Percentiles rank a stretch among this genome's conserved stretches.
These are phyloP conservation scores for Arothron firmamentum DNA, from an alignment of 2,113 vertebrate species.

Conservation along the genomic window DNA sequence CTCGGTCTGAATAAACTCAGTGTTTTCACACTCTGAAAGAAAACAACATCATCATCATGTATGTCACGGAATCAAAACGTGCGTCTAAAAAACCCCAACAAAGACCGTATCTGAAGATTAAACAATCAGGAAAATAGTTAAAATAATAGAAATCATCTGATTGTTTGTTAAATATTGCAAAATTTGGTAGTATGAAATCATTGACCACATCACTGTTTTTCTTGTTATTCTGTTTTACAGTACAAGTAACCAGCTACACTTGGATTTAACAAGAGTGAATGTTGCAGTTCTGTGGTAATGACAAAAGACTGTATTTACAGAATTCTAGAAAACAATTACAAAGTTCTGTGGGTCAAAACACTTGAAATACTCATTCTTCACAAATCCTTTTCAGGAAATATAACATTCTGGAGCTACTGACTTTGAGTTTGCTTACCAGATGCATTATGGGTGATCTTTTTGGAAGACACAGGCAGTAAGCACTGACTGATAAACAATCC, in stretches of 20 bases:
- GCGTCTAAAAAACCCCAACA: not conserved
- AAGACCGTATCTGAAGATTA: not conserved
- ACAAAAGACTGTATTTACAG: too few species aligned
- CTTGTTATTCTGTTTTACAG: too few species aligned
- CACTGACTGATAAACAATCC: constrained; percentile 87
- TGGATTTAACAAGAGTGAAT: too few species aligned
- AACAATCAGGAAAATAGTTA: not conserved
- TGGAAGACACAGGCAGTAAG: constrained; percentile 43
- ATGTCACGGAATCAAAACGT: not conserved
- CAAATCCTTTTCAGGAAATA: too few species aligned
- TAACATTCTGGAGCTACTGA: not conserved
- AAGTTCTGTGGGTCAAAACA: too few species aligned
- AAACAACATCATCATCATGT: constrained; percentile 2
- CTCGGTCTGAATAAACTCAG: constrained; percentile 64
- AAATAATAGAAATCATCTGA: not conserved
- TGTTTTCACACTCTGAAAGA: constrained; percentile 60
- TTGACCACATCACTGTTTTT: too few species aligned
- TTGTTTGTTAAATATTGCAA: not conserved
- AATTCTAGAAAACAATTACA: too few species aligned
- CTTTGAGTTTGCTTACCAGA: constrained; percentile 42
- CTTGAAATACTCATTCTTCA: too few species aligned
- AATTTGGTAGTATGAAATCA: not conserved
- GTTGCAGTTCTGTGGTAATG: too few species aligned
- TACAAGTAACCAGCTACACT: too few species aligned
- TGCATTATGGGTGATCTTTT: constrained; percentile 1